phyloP scores from a whole-genome alignment of 2,888 invertebrate species.

The Hymenopus coronatus region DNA sequence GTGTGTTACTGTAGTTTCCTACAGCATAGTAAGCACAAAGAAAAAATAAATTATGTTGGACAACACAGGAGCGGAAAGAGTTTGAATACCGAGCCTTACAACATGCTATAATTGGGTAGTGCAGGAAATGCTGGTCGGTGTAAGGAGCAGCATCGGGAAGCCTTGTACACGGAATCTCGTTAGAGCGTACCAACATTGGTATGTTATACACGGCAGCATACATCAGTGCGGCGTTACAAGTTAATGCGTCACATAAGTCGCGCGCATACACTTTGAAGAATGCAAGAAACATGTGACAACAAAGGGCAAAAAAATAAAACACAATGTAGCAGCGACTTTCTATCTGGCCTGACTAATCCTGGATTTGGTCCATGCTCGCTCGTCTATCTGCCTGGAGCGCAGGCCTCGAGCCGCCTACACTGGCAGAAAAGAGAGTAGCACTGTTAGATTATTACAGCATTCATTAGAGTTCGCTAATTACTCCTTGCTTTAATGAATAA shows the following conservation, averaged over 20 bases:
- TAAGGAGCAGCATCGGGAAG: not conserved
- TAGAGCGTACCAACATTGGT: not conserved
- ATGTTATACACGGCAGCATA: not conserved
- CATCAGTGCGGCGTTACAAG: not conserved
- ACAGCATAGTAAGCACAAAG: too few species aligned
- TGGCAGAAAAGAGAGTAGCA: conserved; percentile 26
- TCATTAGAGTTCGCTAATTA: conserved; percentile 86
- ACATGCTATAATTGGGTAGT: not conserved
- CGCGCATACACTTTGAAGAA: not conserved
- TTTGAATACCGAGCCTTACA: not conserved
- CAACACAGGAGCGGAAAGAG: too few species aligned
- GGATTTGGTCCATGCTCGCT: conserved; percentile 6
- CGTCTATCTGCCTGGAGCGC: conserved; percentile 2
- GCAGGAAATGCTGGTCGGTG: not conserved
- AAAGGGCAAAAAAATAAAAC: not conserved
- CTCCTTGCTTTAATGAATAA: conserved; percentile 87
- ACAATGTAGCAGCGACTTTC: not conserved
- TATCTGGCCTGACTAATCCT: conserved; percentile 5
- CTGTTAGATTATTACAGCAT: conserved; percentile 70
- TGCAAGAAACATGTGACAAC: not conserved
- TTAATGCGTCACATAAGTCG: not conserved
- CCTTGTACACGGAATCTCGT: not conserved
- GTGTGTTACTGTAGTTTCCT: too few species aligned
- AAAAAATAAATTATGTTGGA: too few species aligned
- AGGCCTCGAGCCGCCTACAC: not conserved